Conservation (phyloP, 2,797 vertebrate genomes). For the Heliangelus exortis region DNA sequence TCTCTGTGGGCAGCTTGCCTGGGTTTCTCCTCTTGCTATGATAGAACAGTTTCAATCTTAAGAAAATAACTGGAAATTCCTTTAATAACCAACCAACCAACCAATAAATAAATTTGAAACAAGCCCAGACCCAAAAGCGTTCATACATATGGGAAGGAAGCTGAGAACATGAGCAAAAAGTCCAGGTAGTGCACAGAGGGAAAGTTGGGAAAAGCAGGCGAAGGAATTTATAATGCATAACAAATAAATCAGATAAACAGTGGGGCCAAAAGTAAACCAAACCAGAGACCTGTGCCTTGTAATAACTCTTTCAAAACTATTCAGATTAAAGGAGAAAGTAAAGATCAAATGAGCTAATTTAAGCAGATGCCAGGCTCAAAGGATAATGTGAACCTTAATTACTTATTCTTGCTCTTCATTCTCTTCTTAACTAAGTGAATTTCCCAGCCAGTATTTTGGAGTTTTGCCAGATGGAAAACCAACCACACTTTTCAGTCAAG, state of each 20-base stretch:
- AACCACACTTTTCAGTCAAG: background rate
- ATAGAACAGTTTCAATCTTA: rapidly evolving
- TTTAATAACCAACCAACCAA: background rate
- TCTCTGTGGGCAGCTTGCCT: background rate
- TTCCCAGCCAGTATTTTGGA: slow-evolving; percentile 15
- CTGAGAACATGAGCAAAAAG: background rate
- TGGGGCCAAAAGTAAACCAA: background rate
- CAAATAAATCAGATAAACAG: slow-evolving; percentile 37
- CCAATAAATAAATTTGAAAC: background rate
- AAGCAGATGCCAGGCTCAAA: slow-evolving; percentile 31
- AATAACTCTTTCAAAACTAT: slow-evolving; percentile 36
- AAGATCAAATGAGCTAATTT: slow-evolving; percentile 51
- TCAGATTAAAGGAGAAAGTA: slow-evolving; percentile 42
- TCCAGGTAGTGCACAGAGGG: background rate
- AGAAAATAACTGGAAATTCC: background rate
- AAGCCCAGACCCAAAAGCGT: background rate
- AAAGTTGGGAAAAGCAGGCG: slow-evolving; percentile 5
- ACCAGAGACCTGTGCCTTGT: background rate
- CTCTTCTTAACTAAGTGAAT: slow-evolving; percentile 3
- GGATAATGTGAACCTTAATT: slow-evolving; percentile 34
- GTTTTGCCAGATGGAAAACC: slow-evolving; percentile 49
- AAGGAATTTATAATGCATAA: slow-evolving; percentile 9
- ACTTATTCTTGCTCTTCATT: slow-evolving; percentile 16
- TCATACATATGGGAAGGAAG: background rate
- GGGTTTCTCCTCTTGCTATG: background rate